Evolutionary conservation across 1,140 invertebrate species (phyloP), one percentile per base, ranked within the genome.

Genomic region (Ceratosolen fusciceps): DNA sequence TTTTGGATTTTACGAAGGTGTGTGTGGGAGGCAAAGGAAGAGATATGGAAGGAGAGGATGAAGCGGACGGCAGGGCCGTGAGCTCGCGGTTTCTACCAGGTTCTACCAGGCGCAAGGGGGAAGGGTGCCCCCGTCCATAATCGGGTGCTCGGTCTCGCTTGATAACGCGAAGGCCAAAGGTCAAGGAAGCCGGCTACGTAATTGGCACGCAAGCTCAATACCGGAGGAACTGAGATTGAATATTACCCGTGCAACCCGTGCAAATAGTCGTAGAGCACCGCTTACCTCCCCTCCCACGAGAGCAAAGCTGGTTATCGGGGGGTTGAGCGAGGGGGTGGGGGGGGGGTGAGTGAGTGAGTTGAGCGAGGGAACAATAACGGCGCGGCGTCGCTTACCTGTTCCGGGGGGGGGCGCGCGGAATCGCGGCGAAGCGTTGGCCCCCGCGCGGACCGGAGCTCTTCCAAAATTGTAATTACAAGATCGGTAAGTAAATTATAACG

Each of bases 401-500:
- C 54, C 49, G 67, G 60, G 77, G 78, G n/a, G 26, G 29, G 39
- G 39, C 47, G n/a, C n/a, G n/a, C n/a, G n/a, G 60, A 65, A 65
- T 37, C 31, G 16, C 56, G 26, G 34, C 16, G 77, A n/a, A 81
- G 81, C 73, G 54, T 54, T 74, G 74, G 82, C 83, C 80, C 82
- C n/a, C n/a, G n/a, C n/a, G 80, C 56, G 81, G 47, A 29, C 24
- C 54, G 24, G 80, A 70, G 85, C 83, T 82, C 84, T 84, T 83
- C 83, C 83, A 82, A 85, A 90, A 89, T 88, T 90, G 87, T 89
- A 90, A 90, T 90, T 90, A 89, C 89, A 90, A 88, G 87, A 88
- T 87, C 84, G 86, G 87, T 89, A 90, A 90, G 89, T 90, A 89
- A 90, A 90, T 90, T 90, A 90, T 89, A 89, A 89, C 89, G 89